Evolutionary conservation across 1,140 invertebrate species (phyloP), one percentile per base, ranked within the genome.

Genomic region (Drosophila nigrodunni): DNA sequence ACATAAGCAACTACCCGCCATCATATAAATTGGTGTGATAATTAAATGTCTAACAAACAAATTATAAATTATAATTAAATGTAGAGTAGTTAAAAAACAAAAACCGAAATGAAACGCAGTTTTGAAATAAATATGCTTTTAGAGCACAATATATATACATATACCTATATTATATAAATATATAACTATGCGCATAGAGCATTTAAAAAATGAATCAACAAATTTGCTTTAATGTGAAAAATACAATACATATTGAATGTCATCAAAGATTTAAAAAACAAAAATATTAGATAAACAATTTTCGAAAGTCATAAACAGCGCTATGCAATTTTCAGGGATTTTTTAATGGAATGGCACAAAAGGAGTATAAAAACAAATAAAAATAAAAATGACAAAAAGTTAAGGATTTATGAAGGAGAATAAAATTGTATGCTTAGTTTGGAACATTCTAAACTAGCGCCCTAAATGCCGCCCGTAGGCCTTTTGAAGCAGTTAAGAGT

Each of bases 11-110:
- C 86, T 76, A 88, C 88, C 88, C 88, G 88, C 88, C 88, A 91
- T 75, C 73, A 90, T 85, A 87, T 82, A 81, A 89, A 90, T 87
- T 90, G 87, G 87, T 90, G 87, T 90, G 87, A 90, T 90, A 90
- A 71, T 41, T 75, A 72, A 90, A 82, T 80, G 80, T 83, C 73
- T 79, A 86, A 78, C 81, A 79, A 78, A 72, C 57, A 86, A 34
- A 47, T 21, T 39, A 66, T 21, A 34, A 61, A 46, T 25, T 15
- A 71, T 25, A 35, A 25, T 46, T 15, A 70, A 7, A 65, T 55
- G 30, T 57, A 47, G 64, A 10, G 59, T 76, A 72, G 61, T 52
- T 57, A 70, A 72, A 57, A 59, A 75, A 44, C 18, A 57, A 35
- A 30, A 30, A 30, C 10, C 0, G 11, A 52, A 34, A 30, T 7